Evolutionary conservation across 2,797 vertebrate genomes (phyloP).

Genomic region (Spizella passerina): DNA sequence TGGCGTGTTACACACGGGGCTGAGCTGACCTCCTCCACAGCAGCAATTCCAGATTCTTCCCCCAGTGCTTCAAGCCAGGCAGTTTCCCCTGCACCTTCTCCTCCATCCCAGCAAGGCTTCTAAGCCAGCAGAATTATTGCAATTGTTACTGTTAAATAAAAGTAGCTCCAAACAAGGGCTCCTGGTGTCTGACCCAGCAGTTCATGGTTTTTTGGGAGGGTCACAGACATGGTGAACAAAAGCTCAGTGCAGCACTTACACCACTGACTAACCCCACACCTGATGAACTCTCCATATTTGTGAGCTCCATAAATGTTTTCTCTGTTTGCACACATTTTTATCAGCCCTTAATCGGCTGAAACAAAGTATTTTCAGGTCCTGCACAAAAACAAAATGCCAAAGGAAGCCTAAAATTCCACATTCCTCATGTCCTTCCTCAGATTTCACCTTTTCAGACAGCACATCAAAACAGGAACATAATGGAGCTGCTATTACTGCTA

Average conservation of each 20-base stretch:
- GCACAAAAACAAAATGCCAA: not conserved
- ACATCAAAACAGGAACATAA: conserved; percentile 4
- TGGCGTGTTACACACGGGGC: fast-evolving
- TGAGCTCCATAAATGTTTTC: not conserved
- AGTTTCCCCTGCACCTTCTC: not conserved
- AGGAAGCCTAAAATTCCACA: not conserved
- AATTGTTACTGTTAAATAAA: not conserved
- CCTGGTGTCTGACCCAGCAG: not conserved
- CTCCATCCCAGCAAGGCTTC: not conserved
- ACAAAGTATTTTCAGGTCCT: not conserved
- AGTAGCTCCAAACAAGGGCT: not conserved
- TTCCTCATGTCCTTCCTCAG: not conserved
- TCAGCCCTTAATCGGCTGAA: not conserved
- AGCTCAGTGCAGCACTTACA: not conserved
- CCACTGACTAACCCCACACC: not conserved
- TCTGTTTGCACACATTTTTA: not conserved
- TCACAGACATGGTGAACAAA: not conserved
- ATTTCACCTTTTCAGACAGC: conserved; percentile 6
- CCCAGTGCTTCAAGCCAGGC: not conserved
- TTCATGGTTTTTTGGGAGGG: not conserved
- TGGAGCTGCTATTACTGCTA: conserved; percentile 10
- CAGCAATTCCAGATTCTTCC: not conserved
- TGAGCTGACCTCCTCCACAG: not conserved
- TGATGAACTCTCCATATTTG: not conserved
- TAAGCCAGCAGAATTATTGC: not conserved